Evolutionary conservation across 1,140 invertebrate genomes (phyloP).

Genomic region (Tetramorium simillimum): DNA sequence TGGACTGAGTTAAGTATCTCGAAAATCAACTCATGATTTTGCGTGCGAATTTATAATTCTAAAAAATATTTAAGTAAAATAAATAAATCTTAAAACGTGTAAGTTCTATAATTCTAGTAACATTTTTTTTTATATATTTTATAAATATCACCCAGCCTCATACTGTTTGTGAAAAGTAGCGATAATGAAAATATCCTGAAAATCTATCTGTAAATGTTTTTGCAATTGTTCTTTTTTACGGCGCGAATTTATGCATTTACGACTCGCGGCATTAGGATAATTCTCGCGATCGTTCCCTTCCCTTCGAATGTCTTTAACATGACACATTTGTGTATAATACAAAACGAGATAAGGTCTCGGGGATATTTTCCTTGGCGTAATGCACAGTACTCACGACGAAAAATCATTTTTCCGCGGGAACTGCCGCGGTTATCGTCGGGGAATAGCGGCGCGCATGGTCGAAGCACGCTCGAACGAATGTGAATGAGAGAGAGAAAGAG

Average conservation of each 20-base stretch:
- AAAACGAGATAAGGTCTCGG: constrained; percentile 34
- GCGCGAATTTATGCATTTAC: not conserved
- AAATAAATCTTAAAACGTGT: not conserved
- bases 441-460: constrained; percentile 24
- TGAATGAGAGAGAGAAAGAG: constrained; percentile 38
- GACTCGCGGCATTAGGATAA: not conserved
- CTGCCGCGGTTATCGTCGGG: constrained; percentile 50
- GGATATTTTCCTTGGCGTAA: constrained; percentile 47
- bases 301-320: not conserved
- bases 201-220: not conserved
- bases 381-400: constrained; percentile 36
- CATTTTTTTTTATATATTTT: not conserved
- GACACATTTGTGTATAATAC: constrained; percentile 7
- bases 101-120: not conserved
- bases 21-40: not conserved
- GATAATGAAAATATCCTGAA: not conserved
- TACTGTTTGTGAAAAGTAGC: not conserved
- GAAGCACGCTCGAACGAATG: constrained; percentile 47
- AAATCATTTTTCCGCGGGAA: constrained; percentile 63
- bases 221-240: not conserved
- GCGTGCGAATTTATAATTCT: not conserved
- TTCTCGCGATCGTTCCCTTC: not conserved
- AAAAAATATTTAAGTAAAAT: too few relatives aligned
- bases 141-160: not conserved
- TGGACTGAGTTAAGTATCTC: not conserved